phyloP scores from a whole-genome alignment of 2,888 invertebrate species.

The Adineta ricciae region DNA sequence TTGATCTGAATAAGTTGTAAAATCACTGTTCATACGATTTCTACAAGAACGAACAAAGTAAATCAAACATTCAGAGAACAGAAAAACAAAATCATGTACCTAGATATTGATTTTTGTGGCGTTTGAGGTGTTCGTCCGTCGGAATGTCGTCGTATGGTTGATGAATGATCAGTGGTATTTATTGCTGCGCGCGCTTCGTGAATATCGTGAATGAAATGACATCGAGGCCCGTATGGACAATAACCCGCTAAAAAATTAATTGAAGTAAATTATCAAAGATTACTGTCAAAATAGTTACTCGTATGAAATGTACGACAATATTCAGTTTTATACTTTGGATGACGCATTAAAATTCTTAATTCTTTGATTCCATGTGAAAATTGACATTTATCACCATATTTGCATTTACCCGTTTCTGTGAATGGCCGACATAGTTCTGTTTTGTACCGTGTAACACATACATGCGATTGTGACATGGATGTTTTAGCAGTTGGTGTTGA shows the following conservation, averaged over 20 bases:
- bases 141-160: neutral
- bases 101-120: conserved; percentile 17
- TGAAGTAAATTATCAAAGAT: conserved; percentile 53
- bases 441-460: conserved; percentile 65
- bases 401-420: conserved; percentile 73
- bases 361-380: conserved; percentile 91
- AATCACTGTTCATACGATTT: conserved; percentile 7
- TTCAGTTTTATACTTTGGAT: conserved; percentile 97
- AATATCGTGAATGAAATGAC: conserved; percentile 92
- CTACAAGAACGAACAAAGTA: neutral
- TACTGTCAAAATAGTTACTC: conserved; percentile 57
- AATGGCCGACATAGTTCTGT: conserved; percentile 93
- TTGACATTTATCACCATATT: conserved; percentile 95
- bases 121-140: conserved; percentile 24
- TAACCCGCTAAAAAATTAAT: conserved; percentile 51
- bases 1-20: neutral
- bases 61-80: no score
- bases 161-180: neutral
- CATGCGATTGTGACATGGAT: neutral
- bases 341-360: conserved; percentile 78
- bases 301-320: conserved; percentile 88
- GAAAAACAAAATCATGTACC: neutral
- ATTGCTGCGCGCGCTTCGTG: conserved; percentile 62
- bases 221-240: conserved; percentile 91
- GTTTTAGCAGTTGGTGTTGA: neutral